phyloP scores from a whole-genome alignment of 2,888 invertebrate genomes.

The Parapristionchus giblindavisi region DNA sequence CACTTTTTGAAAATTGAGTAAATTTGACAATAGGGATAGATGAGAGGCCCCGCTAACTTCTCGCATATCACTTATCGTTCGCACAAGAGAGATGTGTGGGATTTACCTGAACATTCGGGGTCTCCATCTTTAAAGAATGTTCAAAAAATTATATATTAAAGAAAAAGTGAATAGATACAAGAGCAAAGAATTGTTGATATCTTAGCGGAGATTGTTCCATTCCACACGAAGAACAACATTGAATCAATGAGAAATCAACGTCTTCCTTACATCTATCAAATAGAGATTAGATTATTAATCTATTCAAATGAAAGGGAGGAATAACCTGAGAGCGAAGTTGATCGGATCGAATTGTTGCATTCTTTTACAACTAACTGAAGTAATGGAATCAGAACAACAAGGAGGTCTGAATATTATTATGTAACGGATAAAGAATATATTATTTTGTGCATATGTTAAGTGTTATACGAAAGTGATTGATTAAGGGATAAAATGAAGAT shows the following conservation, averaged over 20 bases:
- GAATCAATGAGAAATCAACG: constrained; percentile 63
- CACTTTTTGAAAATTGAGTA: no score
- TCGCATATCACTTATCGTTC: no score
- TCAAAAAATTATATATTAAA: no score
- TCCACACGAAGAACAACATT: constrained; percentile 65
- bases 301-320: background rate
- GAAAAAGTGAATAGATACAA: no score
- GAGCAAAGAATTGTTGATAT: constrained; percentile 59
- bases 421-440: background rate
- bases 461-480: no score
- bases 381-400: constrained; percentile 57
- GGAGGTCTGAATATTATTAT: constrained; percentile 37
- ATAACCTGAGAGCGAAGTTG: constrained; percentile 54
- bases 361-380: constrained; percentile 56
- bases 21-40: no score
- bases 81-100: no score
- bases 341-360: constrained; percentile 53
- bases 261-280: constrained; percentile 50
- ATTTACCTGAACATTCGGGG: no score
- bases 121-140: no score
- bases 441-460: no score
- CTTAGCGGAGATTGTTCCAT: constrained; percentile 56
- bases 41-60: no score
- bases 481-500: background rate
- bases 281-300: background rate